These are phyloP conservation scores for Enoplosus armatus DNA, from an alignment of 2,797 vertebrate species.

Conservation along the genomic window DNA sequence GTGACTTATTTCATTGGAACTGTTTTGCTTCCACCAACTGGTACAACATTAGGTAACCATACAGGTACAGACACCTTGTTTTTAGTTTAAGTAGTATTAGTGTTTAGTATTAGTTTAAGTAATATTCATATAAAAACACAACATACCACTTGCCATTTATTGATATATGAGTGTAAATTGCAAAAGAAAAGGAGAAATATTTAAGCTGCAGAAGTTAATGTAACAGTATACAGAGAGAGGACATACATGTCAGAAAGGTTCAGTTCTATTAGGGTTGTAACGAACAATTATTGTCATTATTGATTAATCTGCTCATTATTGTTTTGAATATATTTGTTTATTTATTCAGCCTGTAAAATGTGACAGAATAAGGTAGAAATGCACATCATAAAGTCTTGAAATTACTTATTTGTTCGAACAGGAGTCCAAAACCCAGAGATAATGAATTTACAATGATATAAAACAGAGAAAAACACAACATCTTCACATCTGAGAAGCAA, in stretches of 20 bases:
- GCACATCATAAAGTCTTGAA: neutral
- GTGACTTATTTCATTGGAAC: neutral
- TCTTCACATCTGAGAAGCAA: neutral
- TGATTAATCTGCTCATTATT: no score
- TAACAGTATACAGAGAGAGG: neutral
- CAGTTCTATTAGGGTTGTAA: no score
- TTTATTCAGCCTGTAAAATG: neutral
- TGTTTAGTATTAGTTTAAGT: neutral
- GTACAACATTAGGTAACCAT: constrained; percentile 1
- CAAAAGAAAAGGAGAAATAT: neutral
- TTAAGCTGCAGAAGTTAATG: neutral
- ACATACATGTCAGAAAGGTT: no score
- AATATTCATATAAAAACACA: neutral
- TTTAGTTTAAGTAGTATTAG: neutral
- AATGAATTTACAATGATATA: neutral
- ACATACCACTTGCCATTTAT: neutral
- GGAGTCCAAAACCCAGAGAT: neutral
- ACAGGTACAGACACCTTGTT: neutral
- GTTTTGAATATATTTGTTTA: neutral
- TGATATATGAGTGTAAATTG: neutral
- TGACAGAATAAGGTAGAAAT: neutral
- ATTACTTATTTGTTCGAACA: neutral
- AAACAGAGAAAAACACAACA: neutral
- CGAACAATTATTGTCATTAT: no score
- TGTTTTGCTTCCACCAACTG: constrained; percentile 50